A percentile compares a stretch with the other conserved stretches of the same genome.
These are phyloP conservation scores for Drosophila ironensis DNA, from an alignment of 1,140 invertebrate species.

Conservation along the genomic window DNA sequence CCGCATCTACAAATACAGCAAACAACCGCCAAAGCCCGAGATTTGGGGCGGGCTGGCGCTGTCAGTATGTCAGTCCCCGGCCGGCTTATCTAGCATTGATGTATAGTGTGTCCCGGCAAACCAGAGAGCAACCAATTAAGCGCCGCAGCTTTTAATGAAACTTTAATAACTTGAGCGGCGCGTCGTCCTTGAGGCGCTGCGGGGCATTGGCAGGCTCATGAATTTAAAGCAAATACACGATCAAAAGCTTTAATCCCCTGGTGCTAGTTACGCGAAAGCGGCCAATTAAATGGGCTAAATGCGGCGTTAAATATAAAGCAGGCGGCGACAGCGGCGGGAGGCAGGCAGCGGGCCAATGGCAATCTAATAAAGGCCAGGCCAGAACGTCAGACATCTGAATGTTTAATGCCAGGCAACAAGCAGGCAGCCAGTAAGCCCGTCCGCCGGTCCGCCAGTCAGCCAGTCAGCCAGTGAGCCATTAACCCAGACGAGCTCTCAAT, in stretches of 20 bases:
- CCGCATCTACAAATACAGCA: conserved; percentile 1
- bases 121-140: conserved; percentile 57
- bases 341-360: conserved; percentile 15
- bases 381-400: conserved; percentile 61
- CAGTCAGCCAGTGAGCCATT: conserved; percentile 21
- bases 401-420: conserved; percentile 60
- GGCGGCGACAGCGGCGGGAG: conserved; percentile 3
- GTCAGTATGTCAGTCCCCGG: conserved; percentile 54
- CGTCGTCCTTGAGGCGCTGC: conserved; percentile 52
- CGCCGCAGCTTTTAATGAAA: conserved; percentile 53
- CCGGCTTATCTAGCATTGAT: conserved; percentile 68
- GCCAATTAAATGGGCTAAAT: conserved; percentile 74
- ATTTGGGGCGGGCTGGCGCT: conserved; percentile 43
- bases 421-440: conserved; percentile 37
- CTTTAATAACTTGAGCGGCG: conserved; percentile 47
- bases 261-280: conserved; percentile 66
- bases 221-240: conserved; percentile 73
- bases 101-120: conserved; percentile 32
- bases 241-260: conserved; percentile 72
- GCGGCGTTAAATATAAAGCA: conserved; percentile 65
- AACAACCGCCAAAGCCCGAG: conserved; percentile 33
- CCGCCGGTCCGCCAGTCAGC: conserved; percentile 8
- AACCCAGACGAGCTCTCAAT: conserved; percentile 58
- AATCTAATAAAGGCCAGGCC: conserved; percentile 59
- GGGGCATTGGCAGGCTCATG: conserved; percentile 26